Evolutionary conservation across 2,888 invertebrate genomes (phyloP).

Genomic region (Callyntrura sp.): DNA sequence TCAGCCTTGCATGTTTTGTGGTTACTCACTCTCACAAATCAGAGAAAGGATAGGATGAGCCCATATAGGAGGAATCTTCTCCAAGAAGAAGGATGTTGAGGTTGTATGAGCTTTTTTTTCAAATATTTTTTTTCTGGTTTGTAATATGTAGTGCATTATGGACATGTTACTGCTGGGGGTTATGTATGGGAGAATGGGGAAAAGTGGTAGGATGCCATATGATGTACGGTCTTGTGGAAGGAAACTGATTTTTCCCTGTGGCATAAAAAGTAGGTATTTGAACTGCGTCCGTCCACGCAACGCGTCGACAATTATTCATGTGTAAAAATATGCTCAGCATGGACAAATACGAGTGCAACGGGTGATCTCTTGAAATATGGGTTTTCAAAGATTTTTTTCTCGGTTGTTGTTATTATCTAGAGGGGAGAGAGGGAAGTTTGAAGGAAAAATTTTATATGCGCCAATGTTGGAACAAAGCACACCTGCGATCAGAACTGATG

Average conservation of each 20-base stretch:
- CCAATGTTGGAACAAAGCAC: slow-evolving; percentile 69
- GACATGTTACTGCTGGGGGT: not conserved
- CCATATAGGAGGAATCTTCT: not conserved
- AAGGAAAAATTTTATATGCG: slow-evolving; percentile 28
- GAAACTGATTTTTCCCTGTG: slow-evolving; percentile 20
- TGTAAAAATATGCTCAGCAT: slow-evolving; percentile 67
- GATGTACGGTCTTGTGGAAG: slow-evolving; percentile 7
- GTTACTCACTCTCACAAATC: no score
- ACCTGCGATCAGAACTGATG: slow-evolving; percentile 63
- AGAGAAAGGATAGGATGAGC: not conserved
- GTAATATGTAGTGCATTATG: slow-evolving; percentile 16
- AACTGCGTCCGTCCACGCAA: slow-evolving; percentile 35
- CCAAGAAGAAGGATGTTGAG: slow-evolving; percentile 2
- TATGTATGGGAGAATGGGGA: not conserved
- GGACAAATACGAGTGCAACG: slow-evolving; percentile 53
- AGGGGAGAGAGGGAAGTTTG: not conserved
- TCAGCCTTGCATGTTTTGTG: slow-evolving; percentile 51
- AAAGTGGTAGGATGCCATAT: slow-evolving; percentile 22
- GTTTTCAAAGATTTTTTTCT: slow-evolving; percentile 33
- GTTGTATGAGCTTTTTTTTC: not conserved
- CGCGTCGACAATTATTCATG: slow-evolving; percentile 48
- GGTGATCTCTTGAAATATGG: slow-evolving; percentile 50
- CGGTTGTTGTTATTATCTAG: not conserved
- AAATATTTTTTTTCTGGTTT: not conserved
- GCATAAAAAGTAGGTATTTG: slow-evolving; percentile 29